These are phyloP conservation scores for Oscheius sp. DNA, from an alignment of 2,888 invertebrate genomes.

Conservation along the genomic window DNA sequence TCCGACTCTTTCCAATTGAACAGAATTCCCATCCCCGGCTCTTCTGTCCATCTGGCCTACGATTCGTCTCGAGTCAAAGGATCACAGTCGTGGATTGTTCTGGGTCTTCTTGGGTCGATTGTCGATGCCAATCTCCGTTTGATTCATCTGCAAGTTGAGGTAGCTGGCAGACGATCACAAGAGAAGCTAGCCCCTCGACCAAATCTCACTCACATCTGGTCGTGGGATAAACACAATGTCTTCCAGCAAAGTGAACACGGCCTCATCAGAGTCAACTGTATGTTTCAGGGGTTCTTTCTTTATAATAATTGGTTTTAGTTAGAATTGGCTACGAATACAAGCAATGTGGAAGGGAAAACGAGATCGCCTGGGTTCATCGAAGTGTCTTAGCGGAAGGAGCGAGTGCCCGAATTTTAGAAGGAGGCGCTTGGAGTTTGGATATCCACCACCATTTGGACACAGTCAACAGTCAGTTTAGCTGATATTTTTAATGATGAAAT, in stretches of 20 bases:
- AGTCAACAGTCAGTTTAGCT: constrained; percentile 87
- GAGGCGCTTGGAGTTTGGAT: constrained; percentile 90
- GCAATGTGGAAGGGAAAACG: constrained; percentile 86
- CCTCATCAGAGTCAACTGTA: constrained; percentile 91
- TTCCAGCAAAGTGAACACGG: constrained; percentile 98
- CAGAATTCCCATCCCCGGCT: constrained; percentile 44
- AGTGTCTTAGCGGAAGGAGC: constrained; percentile 82
- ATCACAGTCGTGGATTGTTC: constrained; percentile 90
- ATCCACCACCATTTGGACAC: constrained; percentile 98
- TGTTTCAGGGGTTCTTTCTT: constrained; percentile 70
- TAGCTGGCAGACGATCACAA: constrained; percentile 54
- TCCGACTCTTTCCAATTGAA: not conserved
- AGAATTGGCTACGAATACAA: constrained; percentile 87
- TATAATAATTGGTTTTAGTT: constrained; percentile 41
- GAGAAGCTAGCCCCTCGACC: constrained; percentile 43
- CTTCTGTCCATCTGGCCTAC: constrained; percentile 81
- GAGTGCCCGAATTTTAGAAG: constrained; percentile 44
- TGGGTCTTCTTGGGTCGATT: constrained; percentile 85
- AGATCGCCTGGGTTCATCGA: constrained; percentile 91
- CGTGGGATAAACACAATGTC: constrained; percentile 97
- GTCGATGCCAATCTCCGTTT: constrained; percentile 86
- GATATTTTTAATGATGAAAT: not conserved
- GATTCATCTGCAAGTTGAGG: constrained; percentile 90
- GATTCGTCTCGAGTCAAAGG: constrained; percentile 94
- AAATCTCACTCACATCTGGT: constrained; percentile 91